Conservation (phyloP, 2,888 invertebrate genomes). For the Coenonympha arcania region DNA sequence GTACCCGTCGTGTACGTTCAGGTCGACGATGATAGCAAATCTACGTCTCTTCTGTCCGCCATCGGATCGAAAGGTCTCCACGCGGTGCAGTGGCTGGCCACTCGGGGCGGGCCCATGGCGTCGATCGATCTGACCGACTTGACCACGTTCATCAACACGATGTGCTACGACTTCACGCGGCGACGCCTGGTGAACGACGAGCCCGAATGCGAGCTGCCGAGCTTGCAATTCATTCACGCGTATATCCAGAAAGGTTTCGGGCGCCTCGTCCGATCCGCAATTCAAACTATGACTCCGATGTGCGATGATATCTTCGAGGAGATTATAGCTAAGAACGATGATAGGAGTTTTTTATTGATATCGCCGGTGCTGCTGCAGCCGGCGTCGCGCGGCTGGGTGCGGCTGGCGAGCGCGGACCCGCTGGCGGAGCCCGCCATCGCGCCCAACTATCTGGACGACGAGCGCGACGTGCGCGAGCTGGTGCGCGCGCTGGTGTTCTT, state of each 20-base stretch:
- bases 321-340: conserved; percentile 32
- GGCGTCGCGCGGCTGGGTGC: conserved; percentile 41
- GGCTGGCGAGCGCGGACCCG: conserved; percentile 40
- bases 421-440: conserved; percentile 37
- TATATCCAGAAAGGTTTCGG: conserved; percentile 36
- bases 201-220: conserved; percentile 42
- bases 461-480: conserved; percentile 40
- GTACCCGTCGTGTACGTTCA: conserved; percentile 36
- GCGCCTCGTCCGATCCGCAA: conserved; percentile 21
- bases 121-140: conserved; percentile 47
- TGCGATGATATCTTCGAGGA: conserved; percentile 35
- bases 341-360: conserved; percentile 34
- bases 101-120: conserved; percentile 37
- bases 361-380: conserved; percentile 43
- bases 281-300: conserved; percentile 30
- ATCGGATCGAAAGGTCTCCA: conserved; percentile 23
- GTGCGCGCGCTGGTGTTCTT: conserved; percentile 39
- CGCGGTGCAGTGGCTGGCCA: conserved; percentile 30
- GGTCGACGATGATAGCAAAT: conserved; percentile 32
- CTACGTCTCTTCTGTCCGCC: conserved; percentile 15
- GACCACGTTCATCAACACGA: conserved; percentile 40
- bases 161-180: conserved; percentile 41
- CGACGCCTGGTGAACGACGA: conserved; percentile 32
- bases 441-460: conserved; percentile 44
- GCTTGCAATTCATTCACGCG: conserved; percentile 41